Evolutionary conservation across 2,797 vertebrate species (phyloP), one percentile per base, ranked within the genome.

Genomic region (Delichon dasypus): DNA sequence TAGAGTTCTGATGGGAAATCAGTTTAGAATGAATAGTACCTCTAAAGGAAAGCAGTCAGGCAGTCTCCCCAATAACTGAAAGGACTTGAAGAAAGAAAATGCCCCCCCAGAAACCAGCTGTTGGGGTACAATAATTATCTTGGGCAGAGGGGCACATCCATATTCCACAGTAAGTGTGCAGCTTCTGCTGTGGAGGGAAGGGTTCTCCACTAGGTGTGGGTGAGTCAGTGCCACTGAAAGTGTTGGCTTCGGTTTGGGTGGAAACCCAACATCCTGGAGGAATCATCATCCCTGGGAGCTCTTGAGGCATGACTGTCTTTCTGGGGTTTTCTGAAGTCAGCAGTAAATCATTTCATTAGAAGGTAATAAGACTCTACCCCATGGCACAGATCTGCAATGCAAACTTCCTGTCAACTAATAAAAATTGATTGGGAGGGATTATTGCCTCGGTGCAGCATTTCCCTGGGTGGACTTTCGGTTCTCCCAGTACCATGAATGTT

Each of bases 31-130:
- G 75, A 30, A 75, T 36, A 78, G 48, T n/a, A 34, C 2, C 11
- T 16, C 13, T 70, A 2, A 64, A 23, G 58, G 25, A 73, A n/a
- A 48, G 25, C 23, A 40, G 11, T 34, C 17, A 68, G 10, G 16
- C 38, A 25, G 5, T 27, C 13, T 83, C n/a, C 14, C 13, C 27
- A 68, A 8, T 80, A 53, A 36, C 23, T 67, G 34, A 57, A 77
- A 77, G 32, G 12, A 15, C 13, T 30, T 77, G 1, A 0, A 32
- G 34, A 38, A 60, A 26, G 38, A 25, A 74, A 34, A 36, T 10
- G 2, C 1, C 3, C 22, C 16, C 14, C 8, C 5, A 6, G 6
- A 42, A 22, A 11, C 0, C 13, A 44, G 26, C 4, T 75, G 3
- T 13, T 83, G 42, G 27, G 62, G 27, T 85, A 27, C 25, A 55